Base-by-base conservation (phyloP, 2,113 vertebrate genomes). In the Ploceus nigricollis region DNA sequence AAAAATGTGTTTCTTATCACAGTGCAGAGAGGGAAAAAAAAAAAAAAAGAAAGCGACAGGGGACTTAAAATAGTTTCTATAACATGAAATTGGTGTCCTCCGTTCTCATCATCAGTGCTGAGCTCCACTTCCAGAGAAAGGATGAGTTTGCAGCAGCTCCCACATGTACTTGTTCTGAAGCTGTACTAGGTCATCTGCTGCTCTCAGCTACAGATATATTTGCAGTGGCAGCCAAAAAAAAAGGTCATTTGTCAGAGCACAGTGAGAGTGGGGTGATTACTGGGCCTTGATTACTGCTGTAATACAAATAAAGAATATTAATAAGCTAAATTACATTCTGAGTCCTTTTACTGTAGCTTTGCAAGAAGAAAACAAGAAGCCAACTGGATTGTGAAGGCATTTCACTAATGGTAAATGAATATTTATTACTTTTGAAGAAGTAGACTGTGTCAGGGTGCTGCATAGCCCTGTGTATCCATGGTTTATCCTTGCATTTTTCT, bases 301-400 rank as follows among this genome's bases (percentile, higher is more conserved):
- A 71, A 87, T 70, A 85, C 23, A 93, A 89, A 95, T 79, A 94
- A 89, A 97, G 65, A 82, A 94, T 71, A 90, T 84, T 91, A 93
- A 94, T 91, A 87, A 87, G 48, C 15, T 91, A 71, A 94, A 92
- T 92, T 87, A 33, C 64, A 69, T 84, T 60, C 69, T 27, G 19
- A 91, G 33, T 71, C 48, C 9, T 73, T 92, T 94, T 90, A 48
- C 39, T 66, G 7, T 40, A 93, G 30, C 30, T 92, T 91, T 82
- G 25, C 31, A 77, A 86, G 47, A 54, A 56, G 13, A 10, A 69
- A 76, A 78, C 51, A 25, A 48, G 44, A 25, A 10, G 4, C 7
- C 0, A 0, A 48, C 20, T 69, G 57, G 37, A 64, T 68, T 60
- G 54, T 70, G n/a, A 42, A 82, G 37, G 5, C 19, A 94, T 95